These are phyloP conservation scores for Etia nguti DNA, from an alignment of 2,113 vertebrate genomes.

Conservation along the genomic window DNA sequence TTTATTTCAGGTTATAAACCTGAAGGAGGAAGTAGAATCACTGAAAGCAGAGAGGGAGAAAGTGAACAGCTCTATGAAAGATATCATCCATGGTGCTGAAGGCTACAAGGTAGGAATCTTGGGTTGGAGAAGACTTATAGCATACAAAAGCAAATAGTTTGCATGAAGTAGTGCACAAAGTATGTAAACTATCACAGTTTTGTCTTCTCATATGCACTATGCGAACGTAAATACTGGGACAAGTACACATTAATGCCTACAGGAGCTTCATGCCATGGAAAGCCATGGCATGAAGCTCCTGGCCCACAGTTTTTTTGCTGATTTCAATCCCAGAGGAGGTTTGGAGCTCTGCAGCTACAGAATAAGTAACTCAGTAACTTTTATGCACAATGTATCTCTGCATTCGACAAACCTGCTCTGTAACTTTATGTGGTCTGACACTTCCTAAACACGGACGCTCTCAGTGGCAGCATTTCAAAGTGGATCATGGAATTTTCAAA, in stretches of 20 bases:
- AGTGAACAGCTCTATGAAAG: conserved; percentile 83
- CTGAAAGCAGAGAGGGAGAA: conserved; percentile 79
- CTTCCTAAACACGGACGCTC: not conserved
- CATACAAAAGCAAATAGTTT: not conserved
- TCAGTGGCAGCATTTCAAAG: not conserved
- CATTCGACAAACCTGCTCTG: not conserved
- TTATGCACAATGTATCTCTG: not conserved
- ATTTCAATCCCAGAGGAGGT: not conserved
- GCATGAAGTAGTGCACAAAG: not conserved
- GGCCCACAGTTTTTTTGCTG: not conserved
- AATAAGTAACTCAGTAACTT: not conserved
- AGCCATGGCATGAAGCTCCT: not conserved
- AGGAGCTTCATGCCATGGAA: not conserved
- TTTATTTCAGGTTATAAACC: conserved; percentile 65
- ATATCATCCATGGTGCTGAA: conserved; percentile 90
- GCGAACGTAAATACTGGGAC: not conserved
- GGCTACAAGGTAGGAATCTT: conserved; percentile 84
- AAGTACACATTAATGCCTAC: not conserved
- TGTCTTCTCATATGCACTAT: not conserved
- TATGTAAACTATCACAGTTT: not conserved
- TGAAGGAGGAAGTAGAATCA: conserved; percentile 81
- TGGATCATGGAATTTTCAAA: not conserved
- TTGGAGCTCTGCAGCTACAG: not conserved
- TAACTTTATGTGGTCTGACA: not conserved
- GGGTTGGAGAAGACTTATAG: not conserved